A percentile compares a stretch with the other conserved stretches of the same genome.
Conservation (phyloP, 2,888 invertebrate genomes). For the Crossocerus cetratus region DNA sequence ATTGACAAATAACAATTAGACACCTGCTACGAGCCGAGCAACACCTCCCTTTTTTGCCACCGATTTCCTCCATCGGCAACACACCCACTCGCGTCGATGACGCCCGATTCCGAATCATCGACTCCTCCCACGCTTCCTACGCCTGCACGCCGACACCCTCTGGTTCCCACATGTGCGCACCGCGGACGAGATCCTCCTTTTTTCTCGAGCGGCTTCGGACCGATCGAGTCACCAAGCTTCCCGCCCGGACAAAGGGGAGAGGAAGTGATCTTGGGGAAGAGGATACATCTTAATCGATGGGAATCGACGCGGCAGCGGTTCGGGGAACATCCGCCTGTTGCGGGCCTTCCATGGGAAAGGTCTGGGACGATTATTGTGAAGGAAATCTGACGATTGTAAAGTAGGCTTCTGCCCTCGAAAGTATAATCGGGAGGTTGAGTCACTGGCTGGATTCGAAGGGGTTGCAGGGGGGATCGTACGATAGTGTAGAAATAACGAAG, state of each 20-base stretch:
- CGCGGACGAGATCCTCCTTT: constrained; percentile 14
- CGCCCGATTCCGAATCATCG: constrained; percentile 14
- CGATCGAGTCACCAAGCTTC: constrained; percentile 25
- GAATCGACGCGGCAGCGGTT: neutral
- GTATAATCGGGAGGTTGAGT: too few relatives aligned
- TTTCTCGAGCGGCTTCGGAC: constrained; percentile 13
- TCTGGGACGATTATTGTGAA: too few relatives aligned
- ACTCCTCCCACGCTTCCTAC: constrained; percentile 46
- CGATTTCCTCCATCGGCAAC: constrained; percentile 22
- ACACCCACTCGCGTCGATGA: constrained; percentile 20
- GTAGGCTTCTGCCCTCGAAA: neutral
- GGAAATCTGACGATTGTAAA: too few relatives aligned
- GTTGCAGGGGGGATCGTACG: constrained; percentile 16
- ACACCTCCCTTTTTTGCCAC: constrained; percentile 37
- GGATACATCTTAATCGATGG: constrained; percentile 5
- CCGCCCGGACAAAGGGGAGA: constrained; percentile 14
- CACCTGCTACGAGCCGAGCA: constrained; percentile 59
- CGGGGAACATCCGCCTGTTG: neutral
- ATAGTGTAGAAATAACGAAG: constrained; percentile 67
- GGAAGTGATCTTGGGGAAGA: constrained; percentile 16
- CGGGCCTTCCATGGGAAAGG: neutral
- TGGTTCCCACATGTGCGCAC: constrained; percentile 36
- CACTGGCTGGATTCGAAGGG: too few relatives aligned
- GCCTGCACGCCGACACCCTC: constrained; percentile 8
- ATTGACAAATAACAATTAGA: constrained; percentile 56